Evolutionary conservation across 2,113 vertebrate genomes (phyloP).

Genomic region (Corynorhinus townsendii): DNA sequence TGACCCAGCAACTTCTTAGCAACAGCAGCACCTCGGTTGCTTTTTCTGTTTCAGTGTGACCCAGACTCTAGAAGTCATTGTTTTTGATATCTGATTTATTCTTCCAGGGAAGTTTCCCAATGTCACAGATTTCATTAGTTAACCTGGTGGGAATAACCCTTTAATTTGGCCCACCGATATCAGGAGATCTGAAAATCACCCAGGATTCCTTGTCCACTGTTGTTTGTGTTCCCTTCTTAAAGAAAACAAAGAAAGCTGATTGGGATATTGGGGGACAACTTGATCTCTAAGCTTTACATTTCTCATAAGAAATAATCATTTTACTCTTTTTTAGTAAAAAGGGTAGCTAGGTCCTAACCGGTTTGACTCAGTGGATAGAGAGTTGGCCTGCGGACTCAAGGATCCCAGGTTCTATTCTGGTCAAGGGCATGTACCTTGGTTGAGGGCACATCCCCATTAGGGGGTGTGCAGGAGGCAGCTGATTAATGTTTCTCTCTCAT

Average conservation of each 20-base stretch:
- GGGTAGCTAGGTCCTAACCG: neutral
- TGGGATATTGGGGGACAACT: neutral
- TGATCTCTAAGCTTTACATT: neutral
- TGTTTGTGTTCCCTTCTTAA: neutral
- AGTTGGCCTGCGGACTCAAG: no score
- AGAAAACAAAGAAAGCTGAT: neutral
- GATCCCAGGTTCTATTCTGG: no score
- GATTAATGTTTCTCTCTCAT: no score
- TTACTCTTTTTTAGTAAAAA: neutral
- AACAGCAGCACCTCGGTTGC: neutral
- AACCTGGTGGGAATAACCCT: neutral
- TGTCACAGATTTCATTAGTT: neutral
- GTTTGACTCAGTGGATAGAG: no score
- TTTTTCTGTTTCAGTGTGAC: neutral
- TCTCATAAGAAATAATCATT: neutral
- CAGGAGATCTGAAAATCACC: neutral
- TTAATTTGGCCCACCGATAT: neutral
- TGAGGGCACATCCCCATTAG: no score
- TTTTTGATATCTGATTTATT: slow-evolving; percentile 28
- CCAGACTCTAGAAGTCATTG: neutral
- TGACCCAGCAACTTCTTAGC: slow-evolving; percentile 42
- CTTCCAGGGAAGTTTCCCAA: neutral
- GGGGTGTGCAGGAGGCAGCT: no score
- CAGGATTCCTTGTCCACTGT: neutral
- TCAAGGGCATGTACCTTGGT: no score